Conservation (phyloP, 2,797 vertebrate genomes). For the Phataginus tetradactyla region DNA sequence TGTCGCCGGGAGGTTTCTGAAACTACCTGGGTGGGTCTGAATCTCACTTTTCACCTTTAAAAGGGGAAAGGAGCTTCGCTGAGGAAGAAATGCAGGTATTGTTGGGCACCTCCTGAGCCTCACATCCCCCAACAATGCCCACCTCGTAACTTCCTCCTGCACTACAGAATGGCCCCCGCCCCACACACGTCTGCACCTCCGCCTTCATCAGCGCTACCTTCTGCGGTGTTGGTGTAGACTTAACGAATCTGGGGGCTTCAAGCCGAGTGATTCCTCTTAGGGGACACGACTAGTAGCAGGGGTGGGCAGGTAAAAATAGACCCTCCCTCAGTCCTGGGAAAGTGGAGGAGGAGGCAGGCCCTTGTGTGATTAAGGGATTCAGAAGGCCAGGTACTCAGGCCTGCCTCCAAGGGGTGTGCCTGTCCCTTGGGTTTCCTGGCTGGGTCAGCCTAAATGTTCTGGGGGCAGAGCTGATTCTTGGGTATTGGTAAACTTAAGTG, state of each 20-base stretch:
- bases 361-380: background rate
- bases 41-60: conserved; percentile 47
- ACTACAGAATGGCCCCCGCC: background rate
- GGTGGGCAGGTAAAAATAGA: background rate
- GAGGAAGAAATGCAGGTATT: conserved; percentile 52
- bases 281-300: background rate
- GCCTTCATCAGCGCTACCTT: background rate
- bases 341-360: background rate
- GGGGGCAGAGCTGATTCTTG: background rate
- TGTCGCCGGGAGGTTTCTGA: conserved; percentile 61
- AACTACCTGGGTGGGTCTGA: conserved; percentile 22
- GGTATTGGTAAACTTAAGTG: conserved; percentile 21
- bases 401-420: background rate
- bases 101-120: conserved; percentile 33
- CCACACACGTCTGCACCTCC: background rate
- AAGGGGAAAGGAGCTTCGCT: background rate
- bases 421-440: background rate
- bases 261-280: background rate
- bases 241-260: conserved; percentile 27
- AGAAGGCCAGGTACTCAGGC: background rate
- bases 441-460: background rate
- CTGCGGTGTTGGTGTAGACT: background rate
- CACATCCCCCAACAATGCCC: conserved; percentile 65
- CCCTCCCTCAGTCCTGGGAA: background rate
- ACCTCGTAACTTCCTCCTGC: conserved; percentile 71